Conservation (phyloP, 2,113 vertebrate genomes). For the Amazona vittata region DNA sequence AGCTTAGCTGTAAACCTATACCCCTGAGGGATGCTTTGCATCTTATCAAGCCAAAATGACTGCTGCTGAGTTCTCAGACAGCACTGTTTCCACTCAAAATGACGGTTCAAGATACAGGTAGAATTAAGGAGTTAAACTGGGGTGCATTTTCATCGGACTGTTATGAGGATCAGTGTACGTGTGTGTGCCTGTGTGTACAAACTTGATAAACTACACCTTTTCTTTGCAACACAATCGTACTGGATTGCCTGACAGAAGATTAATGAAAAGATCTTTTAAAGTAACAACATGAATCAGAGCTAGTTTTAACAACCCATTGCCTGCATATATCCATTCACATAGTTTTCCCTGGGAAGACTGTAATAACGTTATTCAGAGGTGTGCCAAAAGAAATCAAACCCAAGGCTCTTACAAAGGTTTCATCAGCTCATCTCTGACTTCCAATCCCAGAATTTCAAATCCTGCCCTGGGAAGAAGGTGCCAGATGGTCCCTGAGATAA, state of each 20-base stretch:
- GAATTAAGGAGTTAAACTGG: background rate
- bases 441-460: background rate
- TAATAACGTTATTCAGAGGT: background rate
- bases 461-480: background rate
- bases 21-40: background rate
- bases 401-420: background rate
- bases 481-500: constrained; percentile 1
- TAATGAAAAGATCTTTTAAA: background rate
- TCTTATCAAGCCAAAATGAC: background rate
- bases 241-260: background rate
- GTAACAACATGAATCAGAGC: background rate
- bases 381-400: background rate
- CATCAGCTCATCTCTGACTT: background rate
- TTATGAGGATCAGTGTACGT: background rate
- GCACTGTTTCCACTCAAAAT: background rate
- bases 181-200: background rate
- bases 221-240: background rate
- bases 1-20: background rate
- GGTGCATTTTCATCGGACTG: background rate
- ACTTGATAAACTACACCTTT: background rate
- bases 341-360: background rate
- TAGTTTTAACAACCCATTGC: background rate
- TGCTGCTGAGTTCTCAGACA: background rate
- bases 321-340: background rate
- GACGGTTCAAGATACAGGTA: background rate